Evolutionary conservation across 2,888 invertebrate genomes (phyloP), one percentile per base, ranked within the genome.

Genomic region (Diplolepis rosae): DNA sequence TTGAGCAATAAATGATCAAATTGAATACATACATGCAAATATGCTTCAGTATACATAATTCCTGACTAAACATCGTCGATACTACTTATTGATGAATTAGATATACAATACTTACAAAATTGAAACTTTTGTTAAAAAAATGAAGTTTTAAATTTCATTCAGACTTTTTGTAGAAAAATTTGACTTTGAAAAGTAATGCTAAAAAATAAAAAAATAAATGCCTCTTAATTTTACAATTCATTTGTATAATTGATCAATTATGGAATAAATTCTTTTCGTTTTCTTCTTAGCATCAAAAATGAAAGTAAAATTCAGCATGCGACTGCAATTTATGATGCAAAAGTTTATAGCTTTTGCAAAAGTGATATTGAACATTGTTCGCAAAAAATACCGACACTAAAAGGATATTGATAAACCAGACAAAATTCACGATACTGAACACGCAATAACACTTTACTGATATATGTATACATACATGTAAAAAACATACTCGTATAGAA

Each of bases 361-460:
- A 39, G 35, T 39, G 24, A 35, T 39, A 61, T 61, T 39, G 61
- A 61, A 39, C 39, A 35, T 35, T 39, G 39, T 61, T 56, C 39
- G 61, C 24, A 27, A 39, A 61, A 56, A 61, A 61, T 24, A 24
- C 24, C 27, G 61, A 39, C 39, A 61, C 61, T 61, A 61, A 61
- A 61, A 61, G 61, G 61, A 39, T 61, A 61, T 61, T 39, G 39
- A 61, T 61, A 35, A 61, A 61, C 39, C 61, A 24, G 61, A 39
- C 61, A n/a, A 39, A 61, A 61, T 61, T 61, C 61, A 61, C 61
- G 61, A 61, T 61, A 61, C 24, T 61, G 61, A 61, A 61, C 61
- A 61, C 39, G 61, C 61, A 24, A 61, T 61, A 39, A 39, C 24
- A 61, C 61, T 61, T 39, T 15, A 61, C 24, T 9, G 39, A 13